Base-by-base conservation (phyloP, 2,888 invertebrate genomes). In the Calliopum simillimum region DNA sequence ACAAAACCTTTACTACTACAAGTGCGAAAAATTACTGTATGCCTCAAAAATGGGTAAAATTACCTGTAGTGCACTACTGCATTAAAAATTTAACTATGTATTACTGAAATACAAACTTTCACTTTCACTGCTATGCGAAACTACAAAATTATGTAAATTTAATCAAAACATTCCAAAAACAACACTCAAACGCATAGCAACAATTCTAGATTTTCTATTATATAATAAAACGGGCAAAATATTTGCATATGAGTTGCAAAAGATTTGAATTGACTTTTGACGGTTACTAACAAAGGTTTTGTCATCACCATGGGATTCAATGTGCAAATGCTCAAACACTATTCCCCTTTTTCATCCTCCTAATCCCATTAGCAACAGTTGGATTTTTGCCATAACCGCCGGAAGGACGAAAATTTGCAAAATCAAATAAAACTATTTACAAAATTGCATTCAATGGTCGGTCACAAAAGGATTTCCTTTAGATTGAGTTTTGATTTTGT, bases 281-380 rank as follows among this genome's bases (percentile, higher is more conserved):
- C 11, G 61, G 19, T 16, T 19, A n/a, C 16, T 44, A 43, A 19
- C 21, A n/a, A 43, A 63, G 49, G 49, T 16, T 19, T 53, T 23
- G 53, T 12, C 8, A 33, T 23, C 56, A 25, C 14, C 25, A 25
- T 14, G 25, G 56, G 23, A 56, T 56, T 12, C 14, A 14, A 25
- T 23, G 44, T 23, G 14, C 12, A 53, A 14, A 23, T 23, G 6
- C 13, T 21, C 63, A 44, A 14, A 3, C 33, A 8, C 25, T 8
- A n/a, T 33, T 33, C 19, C 41, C 65, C 49, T 49, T 66, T 51
- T 13, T 25, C 33, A 59, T 33, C 46, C 79, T 81, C 78, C 84
- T 82, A 82, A 82, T 82, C 81, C 76, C 79, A 82, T 82, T 83
- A 82, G 82, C 81, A 82, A 83, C 84, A 81, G 81, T 80, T 82